Conservation (phyloP, 2,797 vertebrate species). For the Melanotaenia pygmaea region DNA sequence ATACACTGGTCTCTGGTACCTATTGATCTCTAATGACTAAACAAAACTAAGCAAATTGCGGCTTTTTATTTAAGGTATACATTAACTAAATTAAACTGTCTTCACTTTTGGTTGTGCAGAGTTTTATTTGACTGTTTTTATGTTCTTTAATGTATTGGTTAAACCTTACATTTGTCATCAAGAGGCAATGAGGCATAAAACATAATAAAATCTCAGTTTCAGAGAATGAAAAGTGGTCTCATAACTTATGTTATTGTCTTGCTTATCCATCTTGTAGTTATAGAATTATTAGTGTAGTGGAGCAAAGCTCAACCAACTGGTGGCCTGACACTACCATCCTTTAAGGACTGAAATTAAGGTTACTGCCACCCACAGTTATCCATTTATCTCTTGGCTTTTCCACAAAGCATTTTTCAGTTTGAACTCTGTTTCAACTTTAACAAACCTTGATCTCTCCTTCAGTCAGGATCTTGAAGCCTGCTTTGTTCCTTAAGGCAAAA, state of each 20-base stretch:
- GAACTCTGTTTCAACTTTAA: conserved; percentile 55
- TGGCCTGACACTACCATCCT: background rate
- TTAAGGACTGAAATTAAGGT: conserved; percentile 1
- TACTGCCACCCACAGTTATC: background rate
- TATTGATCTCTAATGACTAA: conserved; percentile 44
- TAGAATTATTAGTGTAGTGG: background rate
- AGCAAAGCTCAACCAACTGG: background rate
- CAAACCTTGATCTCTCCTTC: conserved; percentile 61
- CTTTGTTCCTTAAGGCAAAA: conserved; percentile 33
- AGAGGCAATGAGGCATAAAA: background rate
- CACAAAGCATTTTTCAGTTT: conserved; percentile 17
- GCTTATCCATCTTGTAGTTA: background rate
- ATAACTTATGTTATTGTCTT: background rate
- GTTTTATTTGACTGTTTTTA: background rate
- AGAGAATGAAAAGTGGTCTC: background rate
- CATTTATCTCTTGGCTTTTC: conserved; percentile 5
- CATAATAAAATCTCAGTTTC: background rate
- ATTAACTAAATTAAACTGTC: conserved; percentile 5
- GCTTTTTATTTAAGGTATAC: conserved; percentile 1
- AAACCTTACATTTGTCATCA: background rate
- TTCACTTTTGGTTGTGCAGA: conserved; percentile 6
- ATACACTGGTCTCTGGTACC: conserved; percentile 23
- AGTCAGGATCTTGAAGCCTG: conserved; percentile 30
- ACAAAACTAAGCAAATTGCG: conserved; percentile 9
- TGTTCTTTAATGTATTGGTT: background rate